Evolutionary conservation across 1,140 invertebrate species (phyloP), one percentile per base, ranked within the genome.

Genomic region (Neodiprion fabricii): DNA sequence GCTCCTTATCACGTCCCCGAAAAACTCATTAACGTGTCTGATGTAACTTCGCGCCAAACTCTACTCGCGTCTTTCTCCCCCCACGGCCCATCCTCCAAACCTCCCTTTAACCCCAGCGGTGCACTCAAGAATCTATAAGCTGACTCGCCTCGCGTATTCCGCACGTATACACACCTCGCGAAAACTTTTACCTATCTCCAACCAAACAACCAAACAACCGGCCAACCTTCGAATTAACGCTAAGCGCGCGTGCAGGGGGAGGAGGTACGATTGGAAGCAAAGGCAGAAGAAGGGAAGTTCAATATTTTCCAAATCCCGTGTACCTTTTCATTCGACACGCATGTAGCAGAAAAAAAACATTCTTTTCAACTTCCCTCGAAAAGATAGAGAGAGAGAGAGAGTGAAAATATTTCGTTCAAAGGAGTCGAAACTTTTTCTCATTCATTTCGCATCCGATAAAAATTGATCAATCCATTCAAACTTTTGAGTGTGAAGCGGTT

Each of bases 21-120:
- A 88, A 87, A 88, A 87, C 85, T 88, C 86, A 87, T 88, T 88
- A 88, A 87, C 83, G 84, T 83, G 84, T 85, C 82, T 82, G 11
- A 40, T 40, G 11, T 61, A 9, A 5, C 53, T 61, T 61, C n/a
- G 53, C 53, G 28, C 28, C n/a, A 17, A 61, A 61, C 53, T 61
- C 28, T 3, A 11, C 53, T 61, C 79, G 74, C 76, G 76, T 75
- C 76, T 83, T 79, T 68, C 78, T 78, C 74, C 68, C 75, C 76
- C 69, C 67, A 75, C 10, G 10, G n/a, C 50, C n/a, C 10, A 10
- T 1, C n/a, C 50, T 14, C 53, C 11, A 14, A 61, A 53, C 50
- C 1, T 3, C 53, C 53, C 53, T 9, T 61, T 40, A 40, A 40
- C 28, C 28, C 28, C 28, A 40, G 3, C 11, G 53, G 5, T 61